These are phyloP conservation scores for Hemiscyllium ocellatum DNA, from an alignment of 2,113 vertebrate species.

Conservation along the genomic window DNA sequence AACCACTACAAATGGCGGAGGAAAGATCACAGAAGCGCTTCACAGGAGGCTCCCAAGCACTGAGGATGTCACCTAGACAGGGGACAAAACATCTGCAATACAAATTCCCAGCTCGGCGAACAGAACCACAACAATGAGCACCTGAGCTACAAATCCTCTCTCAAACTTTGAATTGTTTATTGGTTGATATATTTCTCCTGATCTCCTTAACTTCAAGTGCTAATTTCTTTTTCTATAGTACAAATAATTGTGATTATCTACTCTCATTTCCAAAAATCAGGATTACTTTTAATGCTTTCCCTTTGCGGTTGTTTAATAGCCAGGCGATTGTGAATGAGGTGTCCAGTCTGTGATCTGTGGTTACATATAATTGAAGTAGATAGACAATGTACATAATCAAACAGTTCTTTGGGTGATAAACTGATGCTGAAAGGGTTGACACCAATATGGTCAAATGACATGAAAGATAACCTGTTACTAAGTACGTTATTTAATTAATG, in stretches of 20 bases:
- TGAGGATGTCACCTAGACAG: too few relatives aligned
- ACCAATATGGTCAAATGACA: not conserved
- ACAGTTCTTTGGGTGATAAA: not conserved
- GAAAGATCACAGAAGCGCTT: too few relatives aligned
- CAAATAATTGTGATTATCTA: not conserved
- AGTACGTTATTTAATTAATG: slow-evolving; percentile 41
- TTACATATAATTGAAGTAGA: not conserved
- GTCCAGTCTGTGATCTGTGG: not conserved
- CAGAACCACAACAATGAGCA: too few relatives aligned
- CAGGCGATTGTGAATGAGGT: not conserved
- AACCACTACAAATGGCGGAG: too few relatives aligned
- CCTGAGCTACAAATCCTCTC: too few relatives aligned
- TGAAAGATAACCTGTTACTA: not conserved
- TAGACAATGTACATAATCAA: not conserved
- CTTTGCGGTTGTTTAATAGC: not conserved
- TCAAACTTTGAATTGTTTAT: too few relatives aligned
- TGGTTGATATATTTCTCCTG: not conserved
- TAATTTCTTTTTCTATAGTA: not conserved
- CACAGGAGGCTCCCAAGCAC: too few relatives aligned
- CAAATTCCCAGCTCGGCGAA: too few relatives aligned
- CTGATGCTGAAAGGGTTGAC: not conserved
- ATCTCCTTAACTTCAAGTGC: not conserved
- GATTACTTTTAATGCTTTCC: not conserved
- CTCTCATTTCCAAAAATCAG: not conserved
- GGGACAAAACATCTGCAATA: too few relatives aligned